Conservation (phyloP, 2,113 vertebrate genomes). For the Pardalotus punctatus region DNA sequence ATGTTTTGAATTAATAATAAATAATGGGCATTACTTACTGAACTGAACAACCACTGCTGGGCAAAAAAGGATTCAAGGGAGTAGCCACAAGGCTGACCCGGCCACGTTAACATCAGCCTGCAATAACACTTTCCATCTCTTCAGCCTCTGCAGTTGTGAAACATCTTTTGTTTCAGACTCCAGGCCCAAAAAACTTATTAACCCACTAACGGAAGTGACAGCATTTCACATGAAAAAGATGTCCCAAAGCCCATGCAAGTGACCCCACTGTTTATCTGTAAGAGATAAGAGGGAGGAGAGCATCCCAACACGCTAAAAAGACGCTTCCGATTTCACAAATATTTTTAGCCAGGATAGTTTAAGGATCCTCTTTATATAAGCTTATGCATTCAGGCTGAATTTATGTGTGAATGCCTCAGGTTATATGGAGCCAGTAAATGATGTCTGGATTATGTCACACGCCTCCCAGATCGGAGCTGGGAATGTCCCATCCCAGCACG, state of each 20-base stretch:
- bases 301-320: not conserved
- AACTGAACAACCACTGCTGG: not conserved
- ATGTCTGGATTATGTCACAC: constrained; percentile 44
- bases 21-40: not conserved
- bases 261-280: not conserved
- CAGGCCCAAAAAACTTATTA: not conserved
- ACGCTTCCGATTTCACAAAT: not conserved
- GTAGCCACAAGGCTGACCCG: not conserved
- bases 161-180: not conserved
- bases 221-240: not conserved
- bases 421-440: constrained; percentile 44
- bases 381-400: constrained; percentile 1
- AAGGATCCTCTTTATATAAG: constrained; percentile 16
- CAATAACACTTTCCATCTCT: not conserved
- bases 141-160: not conserved
- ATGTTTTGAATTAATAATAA: constrained; percentile 24
- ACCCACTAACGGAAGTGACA: not conserved
- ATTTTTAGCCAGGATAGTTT: not conserved
- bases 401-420: constrained; percentile 54
- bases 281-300: not conserved
- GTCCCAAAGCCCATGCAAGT: not conserved
- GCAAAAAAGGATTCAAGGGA: not conserved
- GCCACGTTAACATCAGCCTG: not conserved
- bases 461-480: not conserved
- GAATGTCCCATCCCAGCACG: not conserved